Evolutionary conservation across 2,797 vertebrate genomes (phyloP), one percentile per base, ranked within the genome.

Genomic region (Notolabrus celidotus): DNA sequence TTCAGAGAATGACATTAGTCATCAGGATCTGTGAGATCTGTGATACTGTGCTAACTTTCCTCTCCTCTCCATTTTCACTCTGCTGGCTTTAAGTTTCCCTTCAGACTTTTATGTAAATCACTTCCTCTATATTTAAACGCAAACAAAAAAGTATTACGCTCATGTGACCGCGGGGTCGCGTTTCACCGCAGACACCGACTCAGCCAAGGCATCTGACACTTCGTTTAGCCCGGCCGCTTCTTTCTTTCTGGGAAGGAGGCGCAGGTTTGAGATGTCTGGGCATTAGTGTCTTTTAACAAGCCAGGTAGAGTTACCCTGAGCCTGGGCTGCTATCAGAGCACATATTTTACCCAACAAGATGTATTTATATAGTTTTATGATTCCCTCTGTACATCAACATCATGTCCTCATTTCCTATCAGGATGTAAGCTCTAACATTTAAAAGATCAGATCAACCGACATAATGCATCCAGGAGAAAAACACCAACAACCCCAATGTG

Each of bases 71-170:
- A n/a, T 80, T 89, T 90, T 71, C 86, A 80, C 79, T 62, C 43
- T 15, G 38, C 22, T 12, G 27, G 80, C 65, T 84, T 74, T 62
- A 60, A 65, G 67, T 87, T 68, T 65, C 54, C 76, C 54, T 7
- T 1, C 51, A 20, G 51, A 81, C 72, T 85, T 79, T 81, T 65
- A 76, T 71, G 86, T 74, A 65, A 84, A 85, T 69, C 61, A 43
- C 77, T 80, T 89, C 74, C 56, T 83, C 91, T 92, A 92, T 89
- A 90, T 89, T 88, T 92, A 91, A 86, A 76, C 77, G 0, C 62
- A 38, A 38, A 61, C 60, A 84, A 85, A 89, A 89, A 87, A 77
- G 79, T 75, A 74, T 79, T 10, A 79, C 17, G 51, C 59, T 70
- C 83, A 87, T 75, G 74, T 90, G 83, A 86, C 75, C 33, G 43